Conservation (phyloP, 2,113 vertebrate species). For the Garra rufa region DNA sequence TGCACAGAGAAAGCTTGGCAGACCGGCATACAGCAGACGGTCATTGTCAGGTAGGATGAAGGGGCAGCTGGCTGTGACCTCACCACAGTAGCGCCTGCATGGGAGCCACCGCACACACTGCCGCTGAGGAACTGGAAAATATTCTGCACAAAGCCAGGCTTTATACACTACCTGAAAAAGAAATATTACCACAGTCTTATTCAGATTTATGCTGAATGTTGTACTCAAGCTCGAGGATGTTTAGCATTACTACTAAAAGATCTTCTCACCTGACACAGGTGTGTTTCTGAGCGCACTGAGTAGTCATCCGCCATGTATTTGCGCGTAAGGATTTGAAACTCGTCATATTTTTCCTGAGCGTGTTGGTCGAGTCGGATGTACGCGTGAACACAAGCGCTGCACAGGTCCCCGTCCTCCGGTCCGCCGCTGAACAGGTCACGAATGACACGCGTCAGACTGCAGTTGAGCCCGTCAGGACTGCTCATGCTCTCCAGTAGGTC, state of each 20-base stretch:
- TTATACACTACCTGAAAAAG: constrained; percentile 85
- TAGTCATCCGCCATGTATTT: constrained; percentile 86
- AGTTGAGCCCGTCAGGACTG: constrained; percentile 83
- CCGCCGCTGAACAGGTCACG: constrained; percentile 78
- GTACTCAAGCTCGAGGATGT: neutral
- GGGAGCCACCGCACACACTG: constrained; percentile 87
- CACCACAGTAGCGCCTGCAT: constrained; percentile 90
- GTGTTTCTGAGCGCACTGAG: constrained; percentile 80
- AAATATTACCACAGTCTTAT: constrained; percentile 11
- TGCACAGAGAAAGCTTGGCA: constrained; percentile 92
- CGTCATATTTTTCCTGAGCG: constrained; percentile 91
- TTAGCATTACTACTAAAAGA: neutral
- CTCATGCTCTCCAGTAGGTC: constrained; percentile 86
- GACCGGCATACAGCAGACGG: constrained; percentile 86
- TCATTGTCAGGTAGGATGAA: constrained; percentile 90
- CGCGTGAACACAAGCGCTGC: constrained; percentile 82
- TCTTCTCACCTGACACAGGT: constrained; percentile 37
- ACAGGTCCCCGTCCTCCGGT: constrained; percentile 78
- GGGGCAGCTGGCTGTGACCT: constrained; percentile 87
- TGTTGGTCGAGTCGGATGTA: constrained; percentile 87
- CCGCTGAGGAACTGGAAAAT: constrained; percentile 87
- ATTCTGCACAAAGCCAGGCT: constrained; percentile 91
- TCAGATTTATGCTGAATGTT: neutral
- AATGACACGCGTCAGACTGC: constrained; percentile 81
- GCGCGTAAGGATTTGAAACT: constrained; percentile 85